These are phyloP conservation scores for Opisthocomus hoazin DNA, from an alignment of 2,113 vertebrate species.

Conservation along the genomic window DNA sequence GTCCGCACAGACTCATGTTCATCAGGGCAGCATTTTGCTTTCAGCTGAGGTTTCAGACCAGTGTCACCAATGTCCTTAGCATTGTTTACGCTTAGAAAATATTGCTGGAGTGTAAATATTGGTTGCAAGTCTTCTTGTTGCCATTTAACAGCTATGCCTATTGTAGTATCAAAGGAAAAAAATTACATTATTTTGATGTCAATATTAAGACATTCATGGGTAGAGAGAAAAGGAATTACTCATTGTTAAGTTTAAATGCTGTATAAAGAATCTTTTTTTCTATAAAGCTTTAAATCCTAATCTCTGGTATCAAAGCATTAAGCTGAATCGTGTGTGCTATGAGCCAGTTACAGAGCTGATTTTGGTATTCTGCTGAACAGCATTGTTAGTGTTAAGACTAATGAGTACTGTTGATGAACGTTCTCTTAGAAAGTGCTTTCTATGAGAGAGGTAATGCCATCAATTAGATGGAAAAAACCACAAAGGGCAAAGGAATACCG, in stretches of 20 bases:
- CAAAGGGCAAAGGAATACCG: conserved; percentile 68
- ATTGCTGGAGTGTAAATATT: neutral
- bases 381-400: conserved; percentile 68
- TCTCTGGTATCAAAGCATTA: neutral
- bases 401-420: conserved; percentile 67
- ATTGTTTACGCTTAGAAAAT: neutral
- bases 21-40: neutral
- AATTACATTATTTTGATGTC: neutral
- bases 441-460: conserved; percentile 67
- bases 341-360: conserved; percentile 55
- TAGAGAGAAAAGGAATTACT: conserved; percentile 12
- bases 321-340: conserved; percentile 26
- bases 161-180: neutral
- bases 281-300: conserved; percentile 19
- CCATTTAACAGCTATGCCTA: neutral
- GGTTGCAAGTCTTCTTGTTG: neutral
- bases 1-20: neutral
- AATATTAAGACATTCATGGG: neutral
- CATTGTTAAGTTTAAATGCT: neutral
- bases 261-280: neutral
- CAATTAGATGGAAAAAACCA: conserved; percentile 69
- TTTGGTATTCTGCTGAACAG: conserved; percentile 60
- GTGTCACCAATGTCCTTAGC: neutral
- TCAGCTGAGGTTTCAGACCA: neutral
- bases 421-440: conserved; percentile 65